Conservation (phyloP, 2,888 invertebrate genomes). For the Xanthia togata region DNA sequence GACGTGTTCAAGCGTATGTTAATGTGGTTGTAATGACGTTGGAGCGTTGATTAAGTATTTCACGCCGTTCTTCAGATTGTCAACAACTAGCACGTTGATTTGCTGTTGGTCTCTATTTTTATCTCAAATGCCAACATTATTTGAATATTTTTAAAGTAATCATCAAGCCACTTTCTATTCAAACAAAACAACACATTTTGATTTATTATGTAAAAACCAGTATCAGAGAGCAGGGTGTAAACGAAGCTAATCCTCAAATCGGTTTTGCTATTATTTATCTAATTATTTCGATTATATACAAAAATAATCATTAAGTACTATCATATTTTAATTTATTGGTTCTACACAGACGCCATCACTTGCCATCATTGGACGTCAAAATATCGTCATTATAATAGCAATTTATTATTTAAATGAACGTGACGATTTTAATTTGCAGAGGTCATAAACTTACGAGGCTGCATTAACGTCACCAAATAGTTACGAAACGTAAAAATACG, state of each 20-base stretch:
- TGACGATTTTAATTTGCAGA: conserved; percentile 28
- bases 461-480: conserved; percentile 27
- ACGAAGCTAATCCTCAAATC: conserved; percentile 9
- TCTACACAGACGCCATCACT: conserved; percentile 7
- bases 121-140: conserved; percentile 11
- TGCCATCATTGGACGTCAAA: conserved; percentile 5
- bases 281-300: conserved; percentile 1
- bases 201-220: background rate
- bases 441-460: conserved; percentile 15
- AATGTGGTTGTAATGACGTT: conserved; percentile 40
- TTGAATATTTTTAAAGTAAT: conserved; percentile 6
- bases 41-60: conserved; percentile 20
- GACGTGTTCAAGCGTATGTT: conserved; percentile 34
- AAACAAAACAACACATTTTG: background rate
- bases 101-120: conserved; percentile 21
- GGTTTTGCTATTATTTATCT: conserved; percentile 1
- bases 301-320: conserved; percentile 14
- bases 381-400: conserved; percentile 24
- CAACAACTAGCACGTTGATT: conserved; percentile 8
- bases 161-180: conserved; percentile 4
- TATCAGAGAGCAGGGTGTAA: background rate
- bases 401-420: conserved; percentile 23
- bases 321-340: conserved; percentile 10
- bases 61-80: conserved; percentile 22
- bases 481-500: conserved; percentile 23